Base-by-base conservation (phyloP, 2,113 vertebrate genomes). In the Danio rerio region DNA sequence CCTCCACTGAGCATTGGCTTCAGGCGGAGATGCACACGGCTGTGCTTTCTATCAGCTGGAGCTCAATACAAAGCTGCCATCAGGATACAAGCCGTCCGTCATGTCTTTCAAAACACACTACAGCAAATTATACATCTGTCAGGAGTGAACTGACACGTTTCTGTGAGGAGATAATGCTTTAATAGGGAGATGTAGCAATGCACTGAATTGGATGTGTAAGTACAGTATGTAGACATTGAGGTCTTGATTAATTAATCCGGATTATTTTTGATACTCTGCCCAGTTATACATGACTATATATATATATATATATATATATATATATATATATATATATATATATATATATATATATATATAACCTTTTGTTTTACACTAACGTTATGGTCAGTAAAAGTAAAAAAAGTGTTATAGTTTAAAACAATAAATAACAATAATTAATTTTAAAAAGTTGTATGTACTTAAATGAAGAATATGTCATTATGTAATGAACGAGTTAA, bases 1-100 rank as follows among this genome's bases (percentile, higher is more conserved):
- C 47, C 66, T 52, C 56, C 5, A 8, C 71, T 72, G 85, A 45
- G 52, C 76, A 49, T 89, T 70, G 52, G 68, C 81, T 83, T n/a
- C 4, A 68, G 80, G 82, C 47, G 1, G 40, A 21, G 81, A 73
- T 81, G 47, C 5, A 56, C n/a, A 61, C 79, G 31, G 43, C n/a
- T 62, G 77, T 55, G 9, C 40, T 42, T 53, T 49, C 53, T 9
- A 52, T 83, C 72, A 86, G 65, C 71, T 81, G 65, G 71, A 77
- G 77, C 16, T 68, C 49, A 78, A 65, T 21, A 62, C 0, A 62
- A 20, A 21, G 1, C 55, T 50, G 58, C 10, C 1, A 8, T 58
- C 40, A 13, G 7, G 18, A 74, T 58, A 58, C 16, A 16, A 74
- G 31, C 71, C 4, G 55, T 55, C 21, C 8, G 15, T 45, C 71